Conservation (phyloP, 2,113 vertebrate species). For the Nestor notabilis region DNA sequence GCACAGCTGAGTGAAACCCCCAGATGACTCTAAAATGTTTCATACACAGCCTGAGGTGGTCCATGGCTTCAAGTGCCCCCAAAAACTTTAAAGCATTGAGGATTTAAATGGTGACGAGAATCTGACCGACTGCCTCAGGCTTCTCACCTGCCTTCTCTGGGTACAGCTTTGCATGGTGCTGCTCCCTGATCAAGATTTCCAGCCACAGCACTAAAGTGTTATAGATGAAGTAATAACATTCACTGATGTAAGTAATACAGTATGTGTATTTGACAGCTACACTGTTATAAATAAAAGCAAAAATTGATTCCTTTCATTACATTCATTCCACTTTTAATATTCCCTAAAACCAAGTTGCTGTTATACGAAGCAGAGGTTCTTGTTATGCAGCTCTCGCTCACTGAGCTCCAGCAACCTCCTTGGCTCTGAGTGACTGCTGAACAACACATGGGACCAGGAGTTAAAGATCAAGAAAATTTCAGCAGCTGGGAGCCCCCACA, state of each 20-base stretch:
- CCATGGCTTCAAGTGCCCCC: not conserved
- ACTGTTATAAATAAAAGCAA: not conserved
- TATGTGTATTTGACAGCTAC: not conserved
- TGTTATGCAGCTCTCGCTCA: not conserved
- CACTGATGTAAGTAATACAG: not conserved
- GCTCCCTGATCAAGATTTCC: not conserved
- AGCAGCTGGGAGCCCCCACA: not conserved
- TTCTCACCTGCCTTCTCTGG: not conserved
- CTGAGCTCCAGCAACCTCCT: not conserved
- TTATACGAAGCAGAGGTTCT: not conserved
- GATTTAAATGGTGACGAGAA: not conserved
- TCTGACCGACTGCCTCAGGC: not conserved
- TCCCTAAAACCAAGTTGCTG: not conserved
- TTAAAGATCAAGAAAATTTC: not conserved
- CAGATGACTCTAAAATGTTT: not conserved
- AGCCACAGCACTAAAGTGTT: not conserved
- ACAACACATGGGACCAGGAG: not conserved
- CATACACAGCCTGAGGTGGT: not conserved
- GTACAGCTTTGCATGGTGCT: not conserved
- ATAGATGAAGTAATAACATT: not conserved
- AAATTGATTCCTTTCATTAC: not conserved
- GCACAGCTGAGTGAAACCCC: not conserved
- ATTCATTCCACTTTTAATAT: not conserved
- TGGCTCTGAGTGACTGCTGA: not conserved
- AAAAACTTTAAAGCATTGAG: not conserved